Evolutionary conservation across 2,888 invertebrate genomes (phyloP).

Genomic region (Seladonia tumulorum): DNA sequence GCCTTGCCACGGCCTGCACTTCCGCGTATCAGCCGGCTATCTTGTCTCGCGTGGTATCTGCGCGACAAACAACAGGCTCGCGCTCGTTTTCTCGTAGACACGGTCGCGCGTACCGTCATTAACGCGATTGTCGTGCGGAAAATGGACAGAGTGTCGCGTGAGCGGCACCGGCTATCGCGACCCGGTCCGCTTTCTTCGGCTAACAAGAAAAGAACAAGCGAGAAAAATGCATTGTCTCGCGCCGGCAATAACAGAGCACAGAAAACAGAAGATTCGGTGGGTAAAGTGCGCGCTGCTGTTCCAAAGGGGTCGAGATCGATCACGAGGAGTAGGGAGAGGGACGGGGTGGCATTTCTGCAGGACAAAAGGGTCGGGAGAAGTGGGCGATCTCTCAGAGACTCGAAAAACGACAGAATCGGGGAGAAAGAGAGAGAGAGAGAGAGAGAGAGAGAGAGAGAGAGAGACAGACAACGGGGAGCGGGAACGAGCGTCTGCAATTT

Average conservation of each 20-base stretch:
- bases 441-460: no score
- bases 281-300: neutral
- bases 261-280: neutral
- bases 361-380: neutral
- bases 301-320: slow-evolving; percentile 19
- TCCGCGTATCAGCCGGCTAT: slow-evolving; percentile 81
- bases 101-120: slow-evolving; percentile 57
- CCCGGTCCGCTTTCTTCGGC: neutral
- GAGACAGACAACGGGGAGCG: neutral
- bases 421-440: no score
- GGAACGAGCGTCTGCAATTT: neutral
- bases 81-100: slow-evolving; percentile 46
- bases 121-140: slow-evolving; percentile 65
- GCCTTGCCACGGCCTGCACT: slow-evolving; percentile 80
- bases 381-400: neutral
- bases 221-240: neutral
- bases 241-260: neutral
- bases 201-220: neutral
- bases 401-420: neutral
- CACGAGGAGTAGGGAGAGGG: no score
- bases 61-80: slow-evolving; percentile 60
- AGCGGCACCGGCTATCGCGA: neutral
- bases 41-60: slow-evolving; percentile 66
- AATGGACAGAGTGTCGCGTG: slow-evolving; percentile 21
- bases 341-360: neutral